A percentile compares a stretch with the other conserved stretches of the same genome.
These are phyloP conservation scores for Globicephala melas DNA, from an alignment of 2,113 vertebrate genomes.

Conservation along the genomic window DNA sequence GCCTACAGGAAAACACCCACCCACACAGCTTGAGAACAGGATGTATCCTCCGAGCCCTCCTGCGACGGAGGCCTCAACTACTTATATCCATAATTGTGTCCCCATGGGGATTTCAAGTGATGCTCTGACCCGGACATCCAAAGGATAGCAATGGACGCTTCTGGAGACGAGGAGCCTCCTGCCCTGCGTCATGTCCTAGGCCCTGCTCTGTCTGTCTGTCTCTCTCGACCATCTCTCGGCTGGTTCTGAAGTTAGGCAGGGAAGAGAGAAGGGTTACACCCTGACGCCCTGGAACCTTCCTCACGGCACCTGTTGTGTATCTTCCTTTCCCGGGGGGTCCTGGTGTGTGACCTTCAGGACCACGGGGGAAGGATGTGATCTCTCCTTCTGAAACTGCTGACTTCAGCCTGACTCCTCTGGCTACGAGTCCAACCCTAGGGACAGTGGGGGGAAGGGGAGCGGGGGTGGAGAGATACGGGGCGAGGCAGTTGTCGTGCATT, in stretches of 20 bases:
- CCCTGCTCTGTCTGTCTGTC: neutral
- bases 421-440: neutral
- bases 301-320: neutral
- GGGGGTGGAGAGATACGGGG: fast-evolving
- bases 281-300: neutral
- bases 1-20: neutral
- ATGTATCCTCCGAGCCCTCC: fast-evolving
- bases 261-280: neutral
- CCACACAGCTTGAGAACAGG: fast-evolving
- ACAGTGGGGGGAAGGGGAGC: fast-evolving
- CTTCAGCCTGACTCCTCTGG: neutral
- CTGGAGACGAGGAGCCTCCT: neutral
- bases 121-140: neutral
- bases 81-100: fast-evolving
- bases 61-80: neutral
- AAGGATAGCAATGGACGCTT: neutral
- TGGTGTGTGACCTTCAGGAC: neutral
- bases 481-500: neutral
- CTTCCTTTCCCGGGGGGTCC: neutral
- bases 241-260: neutral
- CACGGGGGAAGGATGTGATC: neutral
- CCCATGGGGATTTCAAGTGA: neutral
- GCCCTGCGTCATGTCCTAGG: fast-evolving
- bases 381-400: neutral
- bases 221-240: neutral